Percentiles rank a stretch among this genome's conserved stretches.
Evolutionary conservation across 2,797 vertebrate genomes (phyloP).

Genomic region (Heliangelus exortis): DNA sequence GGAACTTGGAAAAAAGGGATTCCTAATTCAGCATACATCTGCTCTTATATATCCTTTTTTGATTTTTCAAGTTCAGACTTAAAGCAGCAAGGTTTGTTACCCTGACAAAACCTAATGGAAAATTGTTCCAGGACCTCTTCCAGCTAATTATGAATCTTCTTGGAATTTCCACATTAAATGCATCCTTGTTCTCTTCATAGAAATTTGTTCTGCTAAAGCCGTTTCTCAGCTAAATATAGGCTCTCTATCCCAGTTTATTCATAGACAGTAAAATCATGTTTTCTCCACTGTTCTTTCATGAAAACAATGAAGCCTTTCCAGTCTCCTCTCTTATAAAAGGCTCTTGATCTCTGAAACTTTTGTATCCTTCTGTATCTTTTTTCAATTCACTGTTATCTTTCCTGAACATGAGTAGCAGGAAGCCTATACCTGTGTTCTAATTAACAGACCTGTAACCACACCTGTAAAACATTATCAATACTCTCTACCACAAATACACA

Average conservation of each 20-base stretch:
- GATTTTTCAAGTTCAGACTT: slow-evolving; percentile 1
- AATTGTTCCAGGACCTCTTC: not conserved
- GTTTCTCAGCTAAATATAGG: not conserved
- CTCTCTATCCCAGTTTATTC: not conserved
- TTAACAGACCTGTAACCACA: not conserved
- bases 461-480: rapidly evolving
- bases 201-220: not conserved
- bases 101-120: not conserved
- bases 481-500: not conserved
- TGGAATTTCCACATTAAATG: not conserved
- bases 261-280: not conserved
- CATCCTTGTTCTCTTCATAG: not conserved
- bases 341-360: not conserved
- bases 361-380: not conserved
- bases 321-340: not conserved
- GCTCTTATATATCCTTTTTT: not conserved
- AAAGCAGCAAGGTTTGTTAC: not conserved
- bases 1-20: not conserved
- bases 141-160: not conserved
- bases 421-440: not conserved
- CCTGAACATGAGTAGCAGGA: not conserved
- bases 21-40: not conserved
- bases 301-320: not conserved
- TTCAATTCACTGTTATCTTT: not conserved
- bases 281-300: not conserved